These are phyloP conservation scores for Nyctalus aviator DNA, from an alignment of 2,797 vertebrate species.

Conservation along the genomic window DNA sequence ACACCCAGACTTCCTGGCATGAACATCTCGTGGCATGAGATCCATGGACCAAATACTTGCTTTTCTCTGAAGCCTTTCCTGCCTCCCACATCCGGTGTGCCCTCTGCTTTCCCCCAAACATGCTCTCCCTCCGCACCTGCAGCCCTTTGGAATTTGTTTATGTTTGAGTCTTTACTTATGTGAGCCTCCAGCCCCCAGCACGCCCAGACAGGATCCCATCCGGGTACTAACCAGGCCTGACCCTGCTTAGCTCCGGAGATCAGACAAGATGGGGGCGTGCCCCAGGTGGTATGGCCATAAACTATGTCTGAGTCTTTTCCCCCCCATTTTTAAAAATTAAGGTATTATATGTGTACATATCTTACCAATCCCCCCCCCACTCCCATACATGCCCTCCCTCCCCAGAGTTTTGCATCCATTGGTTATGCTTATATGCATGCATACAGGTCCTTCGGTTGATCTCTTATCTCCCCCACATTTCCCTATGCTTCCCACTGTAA, in stretches of 20 bases:
- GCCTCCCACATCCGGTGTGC: fast-evolving
- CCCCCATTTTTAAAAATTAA: too few species aligned
- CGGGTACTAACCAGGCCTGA: not conserved
- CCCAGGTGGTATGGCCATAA: not conserved
- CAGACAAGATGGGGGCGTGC: not conserved
- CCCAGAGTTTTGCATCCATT: too few species aligned
- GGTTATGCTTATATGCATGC: too few species aligned
- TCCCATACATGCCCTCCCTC: too few species aligned
- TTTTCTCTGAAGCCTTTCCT: not conserved
- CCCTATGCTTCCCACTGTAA: too few species aligned
- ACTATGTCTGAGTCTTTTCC: not conserved
- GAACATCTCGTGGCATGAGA: not conserved
- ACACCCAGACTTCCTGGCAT: too few species aligned
- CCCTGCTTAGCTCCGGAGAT: not conserved
- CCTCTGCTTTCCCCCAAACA: not conserved
- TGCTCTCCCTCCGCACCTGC: not conserved
- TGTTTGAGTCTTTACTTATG: not conserved
- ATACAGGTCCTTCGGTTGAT: too few species aligned
- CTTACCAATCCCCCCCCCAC: too few species aligned
- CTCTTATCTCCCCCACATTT: too few species aligned
- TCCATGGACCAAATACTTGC: not conserved
- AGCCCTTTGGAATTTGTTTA: fast-evolving
- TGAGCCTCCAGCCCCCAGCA: not conserved
- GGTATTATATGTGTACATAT: too few species aligned
- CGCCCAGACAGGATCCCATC: not conserved